Percentiles rank a stretch among this genome's conserved stretches.
Evolutionary conservation across 2,113 vertebrate species (phyloP).

Genomic region (Pseudopodoces humilis): DNA sequence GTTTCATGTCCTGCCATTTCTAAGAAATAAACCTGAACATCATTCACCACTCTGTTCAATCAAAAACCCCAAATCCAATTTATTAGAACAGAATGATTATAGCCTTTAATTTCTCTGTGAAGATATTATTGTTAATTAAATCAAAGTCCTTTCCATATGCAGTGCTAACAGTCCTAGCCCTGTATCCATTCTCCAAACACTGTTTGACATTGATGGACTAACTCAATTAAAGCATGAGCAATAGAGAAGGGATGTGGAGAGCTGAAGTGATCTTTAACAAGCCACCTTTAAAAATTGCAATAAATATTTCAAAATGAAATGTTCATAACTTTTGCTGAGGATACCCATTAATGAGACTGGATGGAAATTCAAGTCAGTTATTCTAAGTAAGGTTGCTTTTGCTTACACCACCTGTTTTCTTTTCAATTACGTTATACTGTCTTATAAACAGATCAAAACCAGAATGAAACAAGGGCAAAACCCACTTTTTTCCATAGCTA

Average conservation of each 20-base stretch:
- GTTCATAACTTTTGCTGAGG: slow-evolving; percentile 66
- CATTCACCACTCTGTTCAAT: neutral
- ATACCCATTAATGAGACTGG: slow-evolving; percentile 17
- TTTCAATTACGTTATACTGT: neutral
- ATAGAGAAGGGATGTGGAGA: slow-evolving; percentile 67
- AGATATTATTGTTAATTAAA: slow-evolving; percentile 72
- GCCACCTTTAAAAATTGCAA: slow-evolving; percentile 69
- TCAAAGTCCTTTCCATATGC: slow-evolving; percentile 51
- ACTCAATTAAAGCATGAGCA: slow-evolving; percentile 71
- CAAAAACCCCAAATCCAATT: slow-evolving; percentile 18
- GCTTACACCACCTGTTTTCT: slow-evolving; percentile 32
- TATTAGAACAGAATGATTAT: slow-evolving; percentile 38
- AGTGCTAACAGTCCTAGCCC: slow-evolving; percentile 33
- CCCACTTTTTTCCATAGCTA: neutral
- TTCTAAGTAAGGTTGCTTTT: slow-evolving; percentile 45
- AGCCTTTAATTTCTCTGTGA: slow-evolving; percentile 53
- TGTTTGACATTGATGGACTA: slow-evolving; percentile 75
- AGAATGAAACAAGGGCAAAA: neutral
- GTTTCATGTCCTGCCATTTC: neutral
- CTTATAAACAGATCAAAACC: slow-evolving; percentile 6
- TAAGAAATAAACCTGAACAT: neutral
- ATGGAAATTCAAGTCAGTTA: slow-evolving; percentile 57
- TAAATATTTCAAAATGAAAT: slow-evolving; percentile 69
- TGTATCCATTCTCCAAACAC: slow-evolving; percentile 61
- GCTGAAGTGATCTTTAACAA: slow-evolving; percentile 65